Evolutionary conservation across 2,888 invertebrate genomes (phyloP).

Genomic region (Callosobruchus maculatus): DNA sequence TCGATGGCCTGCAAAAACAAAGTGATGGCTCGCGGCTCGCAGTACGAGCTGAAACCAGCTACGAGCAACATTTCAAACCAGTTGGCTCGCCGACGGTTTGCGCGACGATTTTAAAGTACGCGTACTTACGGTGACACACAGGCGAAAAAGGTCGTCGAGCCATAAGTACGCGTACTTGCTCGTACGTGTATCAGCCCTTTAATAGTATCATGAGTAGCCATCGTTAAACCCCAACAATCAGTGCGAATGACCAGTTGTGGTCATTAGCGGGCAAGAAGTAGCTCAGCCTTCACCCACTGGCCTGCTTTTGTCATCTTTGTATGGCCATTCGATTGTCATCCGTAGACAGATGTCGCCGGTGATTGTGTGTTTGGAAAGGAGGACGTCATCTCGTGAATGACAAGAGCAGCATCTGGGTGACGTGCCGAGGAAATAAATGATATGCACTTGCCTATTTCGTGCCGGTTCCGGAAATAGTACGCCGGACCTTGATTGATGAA

Average conservation of each 20-base stretch:
- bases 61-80: too few relatives aligned
- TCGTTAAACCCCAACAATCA: background rate
- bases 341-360: background rate
- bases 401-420: background rate
- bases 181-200: too few relatives aligned
- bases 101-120: too few relatives aligned
- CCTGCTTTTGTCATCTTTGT: background rate
- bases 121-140: too few relatives aligned
- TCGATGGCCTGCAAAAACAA: too few relatives aligned
- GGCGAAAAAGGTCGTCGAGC: too few relatives aligned
- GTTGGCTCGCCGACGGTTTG: too few relatives aligned
- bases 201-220: background rate
- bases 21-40: too few relatives aligned
- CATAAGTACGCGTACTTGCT: too few relatives aligned
- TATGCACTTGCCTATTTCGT: background rate
- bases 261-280: background rate
- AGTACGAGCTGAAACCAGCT: too few relatives aligned
- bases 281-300: background rate
- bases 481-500: background rate
- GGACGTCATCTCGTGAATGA: background rate
- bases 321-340: background rate
- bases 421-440: background rate
- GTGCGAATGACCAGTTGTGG: background rate
- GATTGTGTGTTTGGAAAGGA: background rate
- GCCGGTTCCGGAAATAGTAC: background rate